phyloP scores from a whole-genome alignment of 1,140 invertebrate species.

The Drosophila subpulchrella region DNA sequence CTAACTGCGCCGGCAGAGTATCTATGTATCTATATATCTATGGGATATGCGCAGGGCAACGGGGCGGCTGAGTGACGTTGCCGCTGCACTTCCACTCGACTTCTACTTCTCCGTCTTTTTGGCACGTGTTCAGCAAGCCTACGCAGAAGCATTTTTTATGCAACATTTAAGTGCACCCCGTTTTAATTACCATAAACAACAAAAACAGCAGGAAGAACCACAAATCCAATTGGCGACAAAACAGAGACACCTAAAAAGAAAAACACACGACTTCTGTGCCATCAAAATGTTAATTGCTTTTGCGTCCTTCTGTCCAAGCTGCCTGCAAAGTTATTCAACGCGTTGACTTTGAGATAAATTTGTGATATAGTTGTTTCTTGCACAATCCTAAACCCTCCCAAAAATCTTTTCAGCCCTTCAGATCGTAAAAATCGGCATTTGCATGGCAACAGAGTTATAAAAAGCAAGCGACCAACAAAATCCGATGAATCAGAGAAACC shows the following conservation, averaged over 20 bases:
- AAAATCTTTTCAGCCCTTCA: not conserved
- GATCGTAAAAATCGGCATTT: constrained; percentile 40
- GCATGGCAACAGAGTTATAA: constrained; percentile 32
- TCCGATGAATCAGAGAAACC: constrained; percentile 16
- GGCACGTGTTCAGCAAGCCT: constrained; percentile 74
- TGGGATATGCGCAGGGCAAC: constrained; percentile 42
- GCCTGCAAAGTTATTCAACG: constrained; percentile 40
- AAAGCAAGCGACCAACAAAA: constrained; percentile 8
- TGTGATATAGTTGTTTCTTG: constrained; percentile 8
- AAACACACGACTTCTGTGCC: constrained; percentile 43
- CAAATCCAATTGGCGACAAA: constrained; percentile 62
- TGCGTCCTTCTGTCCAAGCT: constrained; percentile 40
- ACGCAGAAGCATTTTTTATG: constrained; percentile 71
- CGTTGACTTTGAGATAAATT: constrained; percentile 39
- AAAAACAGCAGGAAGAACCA: constrained; percentile 28
- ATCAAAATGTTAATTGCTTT: constrained; percentile 81
- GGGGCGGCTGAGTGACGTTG: constrained; percentile 68
- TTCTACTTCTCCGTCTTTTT: constrained; percentile 44
- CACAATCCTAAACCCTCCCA: constrained; percentile 34
- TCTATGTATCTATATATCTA: constrained; percentile 41
- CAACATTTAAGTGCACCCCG: constrained; percentile 77
- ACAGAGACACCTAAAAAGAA: constrained; percentile 41
- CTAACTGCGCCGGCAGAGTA: constrained; percentile 58
- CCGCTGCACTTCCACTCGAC: constrained; percentile 64
- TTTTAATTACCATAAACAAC: constrained; percentile 77